These are phyloP conservation scores for Fissipunctia ypsillon DNA, from an alignment of 2,888 invertebrate genomes.

Conservation along the genomic window DNA sequence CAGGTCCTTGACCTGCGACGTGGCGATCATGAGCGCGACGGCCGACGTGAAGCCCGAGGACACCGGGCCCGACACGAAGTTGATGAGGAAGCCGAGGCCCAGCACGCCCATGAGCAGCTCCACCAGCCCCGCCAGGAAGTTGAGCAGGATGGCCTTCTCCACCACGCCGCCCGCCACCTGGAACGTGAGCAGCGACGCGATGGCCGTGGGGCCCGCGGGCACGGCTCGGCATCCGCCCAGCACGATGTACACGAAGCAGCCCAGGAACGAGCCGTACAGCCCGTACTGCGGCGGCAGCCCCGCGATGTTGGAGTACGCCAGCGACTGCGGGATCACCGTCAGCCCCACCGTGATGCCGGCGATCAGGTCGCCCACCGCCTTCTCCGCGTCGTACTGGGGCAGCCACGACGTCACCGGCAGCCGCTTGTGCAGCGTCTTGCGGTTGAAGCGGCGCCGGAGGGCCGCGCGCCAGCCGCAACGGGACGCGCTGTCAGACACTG, in stretches of 20 bases:
- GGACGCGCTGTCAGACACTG: constrained; percentile 87
- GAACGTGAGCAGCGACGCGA: constrained; percentile 96
- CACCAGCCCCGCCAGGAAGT: constrained; percentile 93
- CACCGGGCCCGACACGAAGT: constrained; percentile 97
- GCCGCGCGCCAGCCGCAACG: constrained; percentile 82
- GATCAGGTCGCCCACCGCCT: constrained; percentile 96
- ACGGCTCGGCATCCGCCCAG: constrained; percentile 98
- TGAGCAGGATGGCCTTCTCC: constrained; percentile 94
- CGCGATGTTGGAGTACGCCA: constrained; percentile 95
- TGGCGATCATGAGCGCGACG: constrained; percentile 96
- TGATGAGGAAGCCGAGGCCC: constrained; percentile 96
- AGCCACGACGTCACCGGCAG: constrained; percentile 95
- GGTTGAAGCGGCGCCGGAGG: constrained; percentile 91
- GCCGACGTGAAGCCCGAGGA: constrained; percentile 97
- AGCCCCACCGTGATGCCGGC: constrained; percentile 98
- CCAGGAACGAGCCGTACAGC: constrained; percentile 97
- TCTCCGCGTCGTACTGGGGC: constrained; percentile 93
- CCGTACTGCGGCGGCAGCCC: constrained; percentile 96
- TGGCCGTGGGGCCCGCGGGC: constrained; percentile 98
- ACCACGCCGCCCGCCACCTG: constrained; percentile 93
- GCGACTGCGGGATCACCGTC: constrained; percentile 97
- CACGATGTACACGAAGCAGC: constrained; percentile 97
- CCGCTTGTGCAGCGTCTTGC: constrained; percentile 93
- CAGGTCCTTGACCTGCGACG: constrained; percentile 96
- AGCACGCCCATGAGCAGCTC: constrained; percentile 95